These are phyloP conservation scores for Brachyptera putata DNA, from an alignment of 2,888 invertebrate species.

Conservation along the genomic window DNA sequence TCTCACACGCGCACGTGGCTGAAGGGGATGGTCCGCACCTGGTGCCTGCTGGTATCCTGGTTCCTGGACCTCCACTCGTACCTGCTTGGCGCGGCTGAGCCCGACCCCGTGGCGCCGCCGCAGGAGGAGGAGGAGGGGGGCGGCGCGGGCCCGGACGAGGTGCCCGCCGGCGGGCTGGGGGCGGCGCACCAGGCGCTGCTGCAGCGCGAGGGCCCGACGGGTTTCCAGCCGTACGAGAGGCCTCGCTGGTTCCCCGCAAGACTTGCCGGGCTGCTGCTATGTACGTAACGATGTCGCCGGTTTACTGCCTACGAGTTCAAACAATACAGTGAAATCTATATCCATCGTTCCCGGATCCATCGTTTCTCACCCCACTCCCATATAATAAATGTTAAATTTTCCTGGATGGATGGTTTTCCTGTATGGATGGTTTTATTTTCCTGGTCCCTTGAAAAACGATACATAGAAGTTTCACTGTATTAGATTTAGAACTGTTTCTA, in stretches of 20 bases:
- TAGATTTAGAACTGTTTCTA: too few species aligned
- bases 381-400: too few species aligned
- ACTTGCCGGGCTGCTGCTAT: too few species aligned
- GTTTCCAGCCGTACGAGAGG: constrained; percentile 85
- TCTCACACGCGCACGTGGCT: constrained; percentile 93
- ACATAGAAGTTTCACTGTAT: too few species aligned
- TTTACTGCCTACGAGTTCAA: too few species aligned
- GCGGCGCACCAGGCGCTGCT: constrained; percentile 87
- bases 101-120: constrained; percentile 25
- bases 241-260: constrained; percentile 78
- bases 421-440: too few species aligned
- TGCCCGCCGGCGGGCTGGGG: constrained; percentile 52
- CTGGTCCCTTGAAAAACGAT: too few species aligned
- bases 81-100: constrained; percentile 66
- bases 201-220: constrained; percentile 70
- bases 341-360: too few species aligned
- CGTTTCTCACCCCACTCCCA: too few species aligned
- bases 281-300: too few species aligned
- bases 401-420: too few species aligned
- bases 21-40: constrained; percentile 79
- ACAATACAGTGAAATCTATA: too few species aligned
- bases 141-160: constrained; percentile 42
- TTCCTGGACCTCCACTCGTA: constrained; percentile 84
- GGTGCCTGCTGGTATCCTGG: constrained; percentile 84
- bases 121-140: constrained; percentile 46